Percentiles rank a stretch among this genome's conserved stretches.
These are phyloP conservation scores for Tenrec ecaudatus DNA, from an alignment of 2,113 vertebrate genomes.

Conservation along the genomic window DNA sequence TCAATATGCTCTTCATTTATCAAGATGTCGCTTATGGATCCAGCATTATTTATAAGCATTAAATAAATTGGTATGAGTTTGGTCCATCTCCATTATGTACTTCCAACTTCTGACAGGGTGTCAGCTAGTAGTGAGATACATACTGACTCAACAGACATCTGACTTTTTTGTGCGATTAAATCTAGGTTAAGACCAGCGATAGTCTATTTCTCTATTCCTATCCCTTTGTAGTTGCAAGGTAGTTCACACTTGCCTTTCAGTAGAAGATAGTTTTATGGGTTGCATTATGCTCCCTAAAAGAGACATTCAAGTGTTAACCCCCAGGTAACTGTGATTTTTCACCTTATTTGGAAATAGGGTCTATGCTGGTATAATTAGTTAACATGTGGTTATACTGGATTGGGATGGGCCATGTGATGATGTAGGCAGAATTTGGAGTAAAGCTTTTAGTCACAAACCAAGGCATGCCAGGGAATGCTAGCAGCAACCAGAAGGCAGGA, in stretches of 20 bases:
- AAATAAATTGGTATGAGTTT: conserved; percentile 28
- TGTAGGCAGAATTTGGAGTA: neutral
- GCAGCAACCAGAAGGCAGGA: neutral
- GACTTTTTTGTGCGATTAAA: conserved; percentile 12
- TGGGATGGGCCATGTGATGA: neutral
- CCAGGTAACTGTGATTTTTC: neutral
- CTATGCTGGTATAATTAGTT: neutral
- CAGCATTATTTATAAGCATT: neutral
- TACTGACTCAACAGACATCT: conserved; percentile 8
- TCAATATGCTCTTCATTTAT: neutral
- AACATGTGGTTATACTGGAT: neutral
- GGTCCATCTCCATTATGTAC: conserved; percentile 20
- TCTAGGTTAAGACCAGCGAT: conserved; percentile 16
- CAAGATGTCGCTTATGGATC: neutral
- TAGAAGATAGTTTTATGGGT: neutral
- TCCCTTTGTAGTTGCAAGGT: neutral
- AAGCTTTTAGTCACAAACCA: neutral
- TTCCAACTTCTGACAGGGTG: conserved; percentile 20
- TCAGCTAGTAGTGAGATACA: conserved; percentile 44
- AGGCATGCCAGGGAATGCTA: neutral
- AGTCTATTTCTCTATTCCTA: neutral
- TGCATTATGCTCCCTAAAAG: neutral
- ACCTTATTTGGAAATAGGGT: neutral
- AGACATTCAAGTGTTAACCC: neutral
- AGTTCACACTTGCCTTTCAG: neutral